These are phyloP conservation scores for Heteropelma amictum DNA, from an alignment of 2,888 invertebrate genomes.

Conservation along the genomic window DNA sequence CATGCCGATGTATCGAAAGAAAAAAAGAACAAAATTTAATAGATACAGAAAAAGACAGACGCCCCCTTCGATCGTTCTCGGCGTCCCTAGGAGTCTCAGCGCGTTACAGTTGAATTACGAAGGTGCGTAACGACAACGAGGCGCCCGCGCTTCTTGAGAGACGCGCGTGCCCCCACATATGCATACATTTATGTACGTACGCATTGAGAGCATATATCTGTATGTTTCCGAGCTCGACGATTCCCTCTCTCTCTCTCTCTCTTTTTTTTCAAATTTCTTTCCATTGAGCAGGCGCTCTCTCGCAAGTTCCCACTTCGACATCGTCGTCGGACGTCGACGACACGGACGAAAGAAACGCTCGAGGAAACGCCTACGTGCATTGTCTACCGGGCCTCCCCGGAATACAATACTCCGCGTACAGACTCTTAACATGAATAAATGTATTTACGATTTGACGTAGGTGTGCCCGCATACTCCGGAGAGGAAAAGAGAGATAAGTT, in stretches of 20 bases:
- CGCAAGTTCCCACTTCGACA: slow-evolving; percentile 24
- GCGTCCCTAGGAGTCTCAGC: background rate
- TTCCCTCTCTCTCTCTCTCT: slow-evolving; percentile 21
- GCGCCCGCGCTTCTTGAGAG: slow-evolving; percentile 42
- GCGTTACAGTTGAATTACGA: slow-evolving; percentile 51
- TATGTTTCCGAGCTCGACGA: background rate
- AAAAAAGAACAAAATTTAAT: background rate
- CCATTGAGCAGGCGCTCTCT: slow-evolving; percentile 11
- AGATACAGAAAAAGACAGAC: slow-evolving; percentile 5
- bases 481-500: background rate
- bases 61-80: background rate
- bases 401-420: slow-evolving; percentile 75
- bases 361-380: slow-evolving; percentile 75
- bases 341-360: slow-evolving; percentile 64
- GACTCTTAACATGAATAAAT: slow-evolving; percentile 75
- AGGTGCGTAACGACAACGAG: slow-evolving; percentile 54
- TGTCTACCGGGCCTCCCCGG: slow-evolving; percentile 71
- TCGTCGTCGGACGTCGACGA: slow-evolving; percentile 54
- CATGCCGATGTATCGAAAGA: background rate
- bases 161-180: slow-evolving; percentile 8
- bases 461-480: slow-evolving; percentile 58
- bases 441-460: slow-evolving; percentile 72
- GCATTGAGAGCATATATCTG: background rate
- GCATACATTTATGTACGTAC: background rate
- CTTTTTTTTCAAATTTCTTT: slow-evolving; percentile 30